Base-by-base conservation (phyloP, 2,888 invertebrate genomes). In the Cosmopolites sordidus region DNA sequence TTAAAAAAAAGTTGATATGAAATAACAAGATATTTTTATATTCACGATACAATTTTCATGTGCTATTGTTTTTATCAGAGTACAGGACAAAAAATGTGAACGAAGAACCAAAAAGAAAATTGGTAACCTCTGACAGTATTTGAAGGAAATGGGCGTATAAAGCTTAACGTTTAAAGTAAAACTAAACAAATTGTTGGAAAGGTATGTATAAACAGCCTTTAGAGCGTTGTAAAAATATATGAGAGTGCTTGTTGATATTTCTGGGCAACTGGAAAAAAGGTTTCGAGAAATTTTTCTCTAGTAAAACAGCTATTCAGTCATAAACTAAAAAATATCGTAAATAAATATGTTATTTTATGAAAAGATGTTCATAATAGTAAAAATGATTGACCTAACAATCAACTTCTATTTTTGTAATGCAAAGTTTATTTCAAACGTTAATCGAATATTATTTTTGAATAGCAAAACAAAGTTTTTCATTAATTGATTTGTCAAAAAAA, bases 261-360 rank as follows among this genome's bases (percentile, higher is more conserved):
- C 40, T 16, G 22, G 27, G 16, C 27, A 48, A 40, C 48, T 48
- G 48, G 27, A 48, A 47, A 48, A 48, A 48, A 41, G 41, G 41
- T 30, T 41, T 29, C 4, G 41, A 48, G 40, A 41, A 17, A 41
- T 48, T 48, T 48, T 40, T 40, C 29, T 27, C 39, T 48, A 48
- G 41, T 48, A 17, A 41, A 48, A 41, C 29, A 29, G 30, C 29
- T 40, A 14, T 41, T 40, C 16, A 41, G 40, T 48, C 48, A 29
- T 48, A 48, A 48, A 48, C 38, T 22, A 16, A 47, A 16, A 22
- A 22, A 48, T 30, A 48, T 48, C 48, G 48, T 48, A 48, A 48
- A 48, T 48, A 17, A 48, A 41, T 30, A 41, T 16, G 16, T 22
- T 38, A 48, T 48, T 48, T 48, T 48, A 41, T 48, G 17, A 40